Evolutionary conservation across 2,113 vertebrate species (phyloP), one percentile per base, ranked within the genome.

Genomic region (Ochotona princeps): DNA sequence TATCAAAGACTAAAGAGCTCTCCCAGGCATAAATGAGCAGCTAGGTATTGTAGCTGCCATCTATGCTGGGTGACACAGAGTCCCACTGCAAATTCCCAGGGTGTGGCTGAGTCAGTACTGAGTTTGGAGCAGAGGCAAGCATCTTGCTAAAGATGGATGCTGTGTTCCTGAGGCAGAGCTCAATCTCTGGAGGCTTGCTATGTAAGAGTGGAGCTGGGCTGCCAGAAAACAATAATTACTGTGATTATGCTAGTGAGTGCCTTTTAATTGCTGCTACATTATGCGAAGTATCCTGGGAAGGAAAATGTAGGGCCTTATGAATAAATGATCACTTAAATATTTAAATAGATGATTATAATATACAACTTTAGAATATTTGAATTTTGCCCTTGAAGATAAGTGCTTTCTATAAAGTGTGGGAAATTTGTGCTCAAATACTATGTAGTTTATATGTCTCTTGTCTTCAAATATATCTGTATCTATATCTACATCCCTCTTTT

Each of bases 311-410:
- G 61, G 25, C 32, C 28, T 96, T 75, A 91, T 94, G 80, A 89
- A 91, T 95, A 96, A 96, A 89, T 89, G 66, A 94, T 91, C 61
- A 35, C 25, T 94, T 86, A 90, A 96, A 93, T 93, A 95, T 93
- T 96, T 94, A 96, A 96, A 89, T 80, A 96, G 82, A 70, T 90
- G 69, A 69, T 87, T 92, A 70, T 81, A 90, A 90, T 76, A 87
- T 66, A 78, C 35, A 73, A 73, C 66, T 96, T 86, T 79, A 86
- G 65, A 91, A 92, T 89, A 25, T 28, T 79, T 88, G n/a, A n/a
- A 26, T 94, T 93, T 93, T 85, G 67, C 17, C 15, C 15, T 73
- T 78, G n/a, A 78, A 88, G 28, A 20, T 65, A 70, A 76, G 17
- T 18, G 8, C 51, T 83, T 83, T 4, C n/a, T 93, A 17, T 13